Evolutionary conservation across 2,888 invertebrate species (phyloP), one percentile per base, ranked within the genome.

Genomic region (Biston betularia): DNA sequence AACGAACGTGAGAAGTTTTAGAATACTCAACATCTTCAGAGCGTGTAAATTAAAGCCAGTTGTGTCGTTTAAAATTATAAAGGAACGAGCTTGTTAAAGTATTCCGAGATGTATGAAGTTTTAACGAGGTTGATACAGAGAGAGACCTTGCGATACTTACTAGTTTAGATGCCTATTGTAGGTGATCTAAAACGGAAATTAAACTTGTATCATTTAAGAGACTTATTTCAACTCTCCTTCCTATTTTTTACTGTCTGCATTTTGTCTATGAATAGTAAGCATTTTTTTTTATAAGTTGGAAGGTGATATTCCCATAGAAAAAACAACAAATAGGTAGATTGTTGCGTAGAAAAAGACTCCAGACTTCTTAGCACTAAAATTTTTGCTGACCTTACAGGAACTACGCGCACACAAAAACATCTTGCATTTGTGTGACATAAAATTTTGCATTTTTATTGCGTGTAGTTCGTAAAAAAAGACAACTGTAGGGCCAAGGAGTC

Each of bases 51-150:
- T 80, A 81, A 79, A 78, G 71, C 68, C 61, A 65, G 75, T 75
- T 77, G 78, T 77, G 78, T 76, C 81, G 79, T 77, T 78, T 84
- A 78, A 81, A 85, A 83, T 85, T 75, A 80, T 76, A 76, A 76
- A 78, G 77, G 79, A 79, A 75, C 71, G 76, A 72, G 80, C 83
- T 84, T 82, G 84, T 83, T 85, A 85, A 83, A 86, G 80, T 84
- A 82, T 83, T 80, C 77, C 76, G 74, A 78, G 79, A 79, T 79
- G 87, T 81, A 81, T 82, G 82, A 88, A 88, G 85, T 88, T 88
- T 83, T 88, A 88, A 88, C 87, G 82, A 88, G 85, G 75, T 76
- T 75, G 77, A 75, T 82, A 78, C 75, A 75, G 71, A 72, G 77
- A 75, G 71, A 72, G 77, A 80, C 77, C 79, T 77, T 74, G 75